These are phyloP conservation scores for Xenus cinereus DNA, from an alignment of 2,113 vertebrate species.

Conservation along the genomic window DNA sequence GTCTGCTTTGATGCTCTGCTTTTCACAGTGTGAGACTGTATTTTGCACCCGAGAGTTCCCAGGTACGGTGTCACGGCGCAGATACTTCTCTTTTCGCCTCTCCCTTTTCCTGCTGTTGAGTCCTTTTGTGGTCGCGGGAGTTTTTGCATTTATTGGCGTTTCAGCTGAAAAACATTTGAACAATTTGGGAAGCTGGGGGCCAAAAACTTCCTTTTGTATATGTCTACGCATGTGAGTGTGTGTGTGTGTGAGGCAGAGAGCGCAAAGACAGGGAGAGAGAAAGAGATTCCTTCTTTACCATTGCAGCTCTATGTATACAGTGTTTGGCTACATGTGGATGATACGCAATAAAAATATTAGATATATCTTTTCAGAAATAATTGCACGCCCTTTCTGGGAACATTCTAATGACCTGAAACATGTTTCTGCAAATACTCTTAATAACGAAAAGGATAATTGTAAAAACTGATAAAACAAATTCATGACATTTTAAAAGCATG, in stretches of 20 bases:
- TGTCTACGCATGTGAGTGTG: neutral
- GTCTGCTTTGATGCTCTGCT: conserved; percentile 24
- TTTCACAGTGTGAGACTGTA: conserved; percentile 16
- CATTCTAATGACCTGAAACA: neutral
- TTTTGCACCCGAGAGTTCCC: conserved; percentile 14
- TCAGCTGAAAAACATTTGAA: neutral
- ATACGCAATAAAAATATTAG: neutral
- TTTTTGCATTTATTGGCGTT: neutral
- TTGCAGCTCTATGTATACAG: neutral
- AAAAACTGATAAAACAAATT: neutral
- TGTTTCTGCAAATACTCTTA: neutral
- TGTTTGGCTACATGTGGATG: neutral
- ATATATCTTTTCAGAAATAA: neutral
- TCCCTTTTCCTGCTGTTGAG: neutral
- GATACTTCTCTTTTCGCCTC: neutral
- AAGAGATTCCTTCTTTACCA: neutral
- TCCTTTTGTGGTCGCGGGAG: neutral
- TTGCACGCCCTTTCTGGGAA: neutral
- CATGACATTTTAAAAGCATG: neutral
- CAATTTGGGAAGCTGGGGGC: neutral
- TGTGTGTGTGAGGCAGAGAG: neutral
- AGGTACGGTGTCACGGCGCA: neutral
- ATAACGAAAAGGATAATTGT: neutral
- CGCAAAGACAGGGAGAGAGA: neutral
- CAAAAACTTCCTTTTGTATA: neutral